phyloP scores from a whole-genome alignment of 2,888 invertebrate genomes.

The Apoderus coryli region DNA sequence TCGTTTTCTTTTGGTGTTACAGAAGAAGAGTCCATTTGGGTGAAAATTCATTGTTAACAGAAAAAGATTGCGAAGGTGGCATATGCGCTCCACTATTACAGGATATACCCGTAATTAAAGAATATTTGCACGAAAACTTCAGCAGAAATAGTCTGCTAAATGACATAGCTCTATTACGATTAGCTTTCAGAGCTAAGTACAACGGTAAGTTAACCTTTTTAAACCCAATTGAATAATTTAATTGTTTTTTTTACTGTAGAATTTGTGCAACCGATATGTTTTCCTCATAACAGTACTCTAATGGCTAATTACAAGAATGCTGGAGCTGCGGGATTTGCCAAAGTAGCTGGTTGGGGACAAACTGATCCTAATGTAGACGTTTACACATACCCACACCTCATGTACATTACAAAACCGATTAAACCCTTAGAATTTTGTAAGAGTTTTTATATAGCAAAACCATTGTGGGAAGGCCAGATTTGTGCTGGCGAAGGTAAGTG shows the following conservation, averaged over 20 bases:
- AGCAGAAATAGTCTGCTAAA: too few species aligned
- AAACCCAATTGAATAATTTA: too few species aligned
- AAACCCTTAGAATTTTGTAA: slow-evolving; percentile 13
- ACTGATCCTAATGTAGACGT: slow-evolving; percentile 15
- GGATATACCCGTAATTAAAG: slow-evolving; percentile 27
- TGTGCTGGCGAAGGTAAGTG: slow-evolving; percentile 16
- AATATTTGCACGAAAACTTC: too few species aligned
- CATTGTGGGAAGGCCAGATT: slow-evolving; percentile 12
- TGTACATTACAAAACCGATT: slow-evolving; percentile 13
- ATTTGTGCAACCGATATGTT: slow-evolving; percentile 44
- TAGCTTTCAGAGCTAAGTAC: too few species aligned
- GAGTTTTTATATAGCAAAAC: slow-evolving; percentile 8
- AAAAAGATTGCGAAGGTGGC: slow-evolving; percentile 22
- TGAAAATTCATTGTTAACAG: slow-evolving; percentile 19
- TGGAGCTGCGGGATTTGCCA: slow-evolving; percentile 32
- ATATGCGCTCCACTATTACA: slow-evolving; percentile 31
- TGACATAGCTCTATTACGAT: too few species aligned
- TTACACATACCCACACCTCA: slow-evolving; percentile 9
- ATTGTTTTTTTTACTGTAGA: slow-evolving; percentile 26
- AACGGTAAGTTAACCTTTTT: too few species aligned
- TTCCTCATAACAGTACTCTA: slow-evolving; percentile 34
- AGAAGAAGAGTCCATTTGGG: slow-evolving; percentile 24
- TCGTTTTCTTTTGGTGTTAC: slow-evolving; percentile 10
- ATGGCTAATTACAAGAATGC: slow-evolving; percentile 29
- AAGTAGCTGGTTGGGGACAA: slow-evolving; percentile 40